Conservation (phyloP, 2,888 invertebrate species). For the Pachydiplax longipennis region DNA sequence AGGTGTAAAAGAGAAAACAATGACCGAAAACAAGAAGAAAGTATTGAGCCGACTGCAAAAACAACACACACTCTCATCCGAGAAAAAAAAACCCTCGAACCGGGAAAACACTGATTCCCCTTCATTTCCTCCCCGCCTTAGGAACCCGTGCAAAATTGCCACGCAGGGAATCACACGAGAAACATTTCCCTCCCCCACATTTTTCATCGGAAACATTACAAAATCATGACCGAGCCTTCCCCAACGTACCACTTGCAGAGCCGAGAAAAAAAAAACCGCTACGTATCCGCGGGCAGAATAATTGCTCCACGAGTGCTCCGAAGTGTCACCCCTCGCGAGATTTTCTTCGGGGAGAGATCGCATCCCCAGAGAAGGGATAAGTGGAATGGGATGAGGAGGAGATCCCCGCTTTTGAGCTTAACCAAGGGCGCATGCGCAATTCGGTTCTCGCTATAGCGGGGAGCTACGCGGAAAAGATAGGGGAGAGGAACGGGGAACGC, state of each 20-base stretch:
- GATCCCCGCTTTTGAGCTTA: not conserved
- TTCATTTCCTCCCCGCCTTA: not conserved
- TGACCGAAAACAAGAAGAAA: too few relatives aligned
- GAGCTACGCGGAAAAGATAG: not conserved
- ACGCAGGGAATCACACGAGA: too few relatives aligned
- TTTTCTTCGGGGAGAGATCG: not conserved
- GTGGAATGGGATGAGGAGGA: not conserved
- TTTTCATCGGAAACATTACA: too few relatives aligned
- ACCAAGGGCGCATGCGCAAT: not conserved
- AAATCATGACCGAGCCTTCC: too few relatives aligned
- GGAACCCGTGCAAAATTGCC: not conserved
- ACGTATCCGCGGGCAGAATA: not conserved
- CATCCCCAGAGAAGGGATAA: not conserved
- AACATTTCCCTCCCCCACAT: too few relatives aligned
- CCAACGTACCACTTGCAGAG: too few relatives aligned
- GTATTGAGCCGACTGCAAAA: too few relatives aligned
- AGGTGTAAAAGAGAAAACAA: too few relatives aligned
- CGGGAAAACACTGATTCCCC: not conserved
- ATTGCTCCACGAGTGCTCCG: not conserved
- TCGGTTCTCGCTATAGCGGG: not conserved
- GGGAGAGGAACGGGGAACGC: not conserved
- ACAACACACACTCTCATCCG: too few relatives aligned
- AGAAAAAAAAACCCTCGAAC: too few relatives aligned
- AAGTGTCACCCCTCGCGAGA: not conserved
- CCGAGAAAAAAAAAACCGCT: too few relatives aligned